These are phyloP conservation scores for Dysmachus trigonus DNA, from an alignment of 2,888 invertebrate genomes.

Conservation along the genomic window DNA sequence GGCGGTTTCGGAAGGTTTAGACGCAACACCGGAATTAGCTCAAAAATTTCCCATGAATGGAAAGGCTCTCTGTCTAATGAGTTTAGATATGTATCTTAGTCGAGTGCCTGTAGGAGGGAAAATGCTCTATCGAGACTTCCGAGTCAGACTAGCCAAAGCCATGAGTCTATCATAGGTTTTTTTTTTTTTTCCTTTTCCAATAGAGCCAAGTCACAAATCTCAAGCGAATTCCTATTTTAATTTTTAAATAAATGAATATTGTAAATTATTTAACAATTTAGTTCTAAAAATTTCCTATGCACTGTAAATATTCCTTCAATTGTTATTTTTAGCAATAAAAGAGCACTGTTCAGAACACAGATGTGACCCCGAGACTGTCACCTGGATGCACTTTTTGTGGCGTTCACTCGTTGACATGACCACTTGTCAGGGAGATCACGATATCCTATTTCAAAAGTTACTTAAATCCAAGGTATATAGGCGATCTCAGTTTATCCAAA, in stretches of 20 bases:
- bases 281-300: background rate
- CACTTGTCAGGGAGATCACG: slow-evolving; percentile 6
- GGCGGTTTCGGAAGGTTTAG: slow-evolving; percentile 66
- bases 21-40: slow-evolving; percentile 61
- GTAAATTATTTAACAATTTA: slow-evolving; percentile 16
- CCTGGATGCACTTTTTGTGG: background rate
- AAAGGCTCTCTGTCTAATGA: slow-evolving; percentile 81
- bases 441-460: slow-evolving; percentile 21
- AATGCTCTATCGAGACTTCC: slow-evolving; percentile 75
- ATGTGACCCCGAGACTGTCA: background rate
- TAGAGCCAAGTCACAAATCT: background rate
- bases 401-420: background rate
- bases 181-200: background rate
- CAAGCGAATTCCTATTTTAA: slow-evolving; percentile 30
- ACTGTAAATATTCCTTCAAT: background rate
- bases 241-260: background rate
- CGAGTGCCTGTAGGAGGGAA: slow-evolving; percentile 76
- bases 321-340: background rate
- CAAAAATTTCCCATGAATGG: slow-evolving; percentile 81
- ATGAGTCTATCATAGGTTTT: slow-evolving; percentile 66
- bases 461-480: background rate
- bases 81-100: slow-evolving; percentile 76
- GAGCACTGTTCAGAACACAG: background rate
- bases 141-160: slow-evolving; percentile 74
- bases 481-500: slow-evolving; percentile 19